Conservation (phyloP, 2,113 vertebrate genomes). For the Etheostoma cragini region DNA sequence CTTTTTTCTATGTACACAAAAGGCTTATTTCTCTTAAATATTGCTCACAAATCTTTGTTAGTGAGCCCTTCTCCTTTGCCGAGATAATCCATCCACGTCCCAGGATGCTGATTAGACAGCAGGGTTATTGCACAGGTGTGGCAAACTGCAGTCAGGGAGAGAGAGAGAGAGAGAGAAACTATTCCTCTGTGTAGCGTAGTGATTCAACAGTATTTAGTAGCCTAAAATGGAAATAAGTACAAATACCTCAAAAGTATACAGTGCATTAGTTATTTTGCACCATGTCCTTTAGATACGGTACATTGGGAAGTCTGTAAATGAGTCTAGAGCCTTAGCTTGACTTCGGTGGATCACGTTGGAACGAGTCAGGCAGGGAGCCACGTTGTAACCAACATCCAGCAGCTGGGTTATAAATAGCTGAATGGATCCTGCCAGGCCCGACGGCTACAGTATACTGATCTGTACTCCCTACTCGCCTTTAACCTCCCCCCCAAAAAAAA, state of each 20-base stretch:
- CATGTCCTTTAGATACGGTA: neutral
- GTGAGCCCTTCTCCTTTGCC: no score
- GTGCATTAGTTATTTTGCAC: neutral
- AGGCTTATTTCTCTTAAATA: no score
- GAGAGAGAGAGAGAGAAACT: no score
- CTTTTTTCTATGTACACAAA: no score
- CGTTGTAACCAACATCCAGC: conserved; percentile 11
- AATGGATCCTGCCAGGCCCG: conserved; percentile 11
- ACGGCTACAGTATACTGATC: conserved; percentile 17
- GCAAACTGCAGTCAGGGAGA: no score
- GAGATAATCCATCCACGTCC: no score
- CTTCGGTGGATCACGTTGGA: neutral
- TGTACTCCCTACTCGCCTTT: neutral
- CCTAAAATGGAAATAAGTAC: neutral
- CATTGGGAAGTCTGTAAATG: neutral
- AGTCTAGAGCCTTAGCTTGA: neutral
- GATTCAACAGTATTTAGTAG: neutral
- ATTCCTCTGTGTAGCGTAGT: no score
- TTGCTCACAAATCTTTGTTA: no score
- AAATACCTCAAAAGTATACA: neutral
- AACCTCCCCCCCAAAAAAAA: neutral
- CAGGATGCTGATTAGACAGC: no score
- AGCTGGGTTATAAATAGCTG: conserved; percentile 50
- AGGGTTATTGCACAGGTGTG: no score
- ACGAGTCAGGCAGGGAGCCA: neutral